A percentile compares a stretch with the other conserved stretches of the same genome.
Evolutionary conservation across 1,140 invertebrate genomes (phyloP).

Genomic region (Pseudomyrmex concolor): DNA sequence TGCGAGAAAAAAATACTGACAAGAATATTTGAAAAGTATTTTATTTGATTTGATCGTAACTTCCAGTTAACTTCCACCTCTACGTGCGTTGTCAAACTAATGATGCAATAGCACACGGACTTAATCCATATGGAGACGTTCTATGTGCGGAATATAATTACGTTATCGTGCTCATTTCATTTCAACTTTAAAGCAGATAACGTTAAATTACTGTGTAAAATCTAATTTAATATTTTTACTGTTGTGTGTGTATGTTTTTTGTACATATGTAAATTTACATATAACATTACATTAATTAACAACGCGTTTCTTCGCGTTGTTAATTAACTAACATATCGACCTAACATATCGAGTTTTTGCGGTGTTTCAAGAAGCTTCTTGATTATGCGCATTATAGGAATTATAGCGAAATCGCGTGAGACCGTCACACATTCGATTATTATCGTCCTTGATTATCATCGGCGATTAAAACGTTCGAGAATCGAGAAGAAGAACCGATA

Average conservation of each 20-base stretch:
- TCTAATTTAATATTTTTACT: neutral
- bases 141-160: slow-evolving; percentile 34
- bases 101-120: slow-evolving; percentile 7
- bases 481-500: slow-evolving; percentile 35
- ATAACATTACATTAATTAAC: neutral
- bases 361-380: neutral
- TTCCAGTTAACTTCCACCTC: neutral
- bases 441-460: slow-evolving; percentile 8
- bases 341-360: neutral
- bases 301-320: neutral
- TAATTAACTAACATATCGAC: too few species aligned
- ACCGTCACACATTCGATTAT: neutral
- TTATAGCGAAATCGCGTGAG: neutral
- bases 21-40: neutral
- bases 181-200: slow-evolving; percentile 52
- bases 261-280: neutral
- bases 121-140: slow-evolving; percentile 5
- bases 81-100: slow-evolving; percentile 7
- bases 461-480: slow-evolving; percentile 39
- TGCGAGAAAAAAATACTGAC: neutral
- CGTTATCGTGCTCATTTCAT: slow-evolving; percentile 18
- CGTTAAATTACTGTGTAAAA: too few species aligned
- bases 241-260: neutral
- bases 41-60: neutral
- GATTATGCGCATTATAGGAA: neutral